These are phyloP conservation scores for Antennarius striatus DNA, from an alignment of 2,113 vertebrate species.

Conservation along the genomic window DNA sequence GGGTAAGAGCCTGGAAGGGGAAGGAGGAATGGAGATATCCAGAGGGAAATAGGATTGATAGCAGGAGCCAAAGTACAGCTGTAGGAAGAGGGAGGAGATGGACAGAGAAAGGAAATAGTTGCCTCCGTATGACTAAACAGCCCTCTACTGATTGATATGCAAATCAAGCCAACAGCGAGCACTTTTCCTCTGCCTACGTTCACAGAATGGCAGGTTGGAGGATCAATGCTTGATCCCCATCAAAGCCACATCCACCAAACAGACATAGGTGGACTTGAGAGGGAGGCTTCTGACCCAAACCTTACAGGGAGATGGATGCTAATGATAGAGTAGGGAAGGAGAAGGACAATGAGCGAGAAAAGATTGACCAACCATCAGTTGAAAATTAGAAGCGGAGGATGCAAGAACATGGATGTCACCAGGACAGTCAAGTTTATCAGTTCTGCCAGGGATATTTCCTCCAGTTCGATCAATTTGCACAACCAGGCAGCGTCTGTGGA, in stretches of 20 bases:
- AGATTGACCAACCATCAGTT: slow-evolving; percentile 12
- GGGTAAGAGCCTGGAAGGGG: not conserved
- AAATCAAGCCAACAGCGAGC: slow-evolving; percentile 55
- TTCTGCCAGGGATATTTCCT: not conserved
- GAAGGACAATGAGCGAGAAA: slow-evolving; percentile 7
- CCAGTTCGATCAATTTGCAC: not conserved
- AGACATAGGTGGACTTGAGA: slow-evolving; percentile 23
- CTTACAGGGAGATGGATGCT: slow-evolving; percentile 4
- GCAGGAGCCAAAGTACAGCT: slow-evolving; percentile 21
- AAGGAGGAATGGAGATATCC: slow-evolving; percentile 22
- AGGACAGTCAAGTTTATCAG: not conserved
- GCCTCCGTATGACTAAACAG: not conserved
- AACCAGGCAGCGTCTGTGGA: not conserved
- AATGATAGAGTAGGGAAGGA: slow-evolving; percentile 6
- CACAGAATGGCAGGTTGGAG: slow-evolving; percentile 39
- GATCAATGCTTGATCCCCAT: slow-evolving; percentile 58
- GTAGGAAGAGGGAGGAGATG: slow-evolving; percentile 9
- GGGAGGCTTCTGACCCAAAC: slow-evolving; percentile 30
- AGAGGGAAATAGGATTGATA: slow-evolving; percentile 38
- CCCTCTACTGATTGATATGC: slow-evolving; percentile 62
- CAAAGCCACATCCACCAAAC: slow-evolving; percentile 30
- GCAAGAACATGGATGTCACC: not conserved
- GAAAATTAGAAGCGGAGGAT: not conserved
- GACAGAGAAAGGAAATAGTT: slow-evolving; percentile 17
- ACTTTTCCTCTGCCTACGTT: slow-evolving; percentile 53